phyloP scores from a whole-genome alignment of 2,113 vertebrate genomes.

The Sphaerodactylus townsendi region DNA sequence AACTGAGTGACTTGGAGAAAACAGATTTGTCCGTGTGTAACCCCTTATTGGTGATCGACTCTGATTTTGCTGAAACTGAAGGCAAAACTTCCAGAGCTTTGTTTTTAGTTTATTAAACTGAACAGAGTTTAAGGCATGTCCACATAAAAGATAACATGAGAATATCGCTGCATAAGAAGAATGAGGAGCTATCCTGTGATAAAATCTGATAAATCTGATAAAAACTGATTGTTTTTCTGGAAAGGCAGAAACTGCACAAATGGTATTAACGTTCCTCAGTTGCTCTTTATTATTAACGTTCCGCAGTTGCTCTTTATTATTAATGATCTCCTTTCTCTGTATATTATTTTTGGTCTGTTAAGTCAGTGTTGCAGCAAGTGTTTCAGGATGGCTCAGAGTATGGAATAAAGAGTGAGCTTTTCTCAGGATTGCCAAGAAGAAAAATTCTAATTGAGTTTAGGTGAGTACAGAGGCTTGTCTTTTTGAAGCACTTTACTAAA shows the following conservation, averaged over 20 bases:
- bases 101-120: neutral
- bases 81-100: neutral
- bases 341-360: constrained; percentile 29
- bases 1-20: no score
- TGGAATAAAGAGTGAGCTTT: constrained; percentile 88
- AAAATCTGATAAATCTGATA: constrained; percentile 13
- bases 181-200: neutral
- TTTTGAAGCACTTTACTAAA: constrained; percentile 3
- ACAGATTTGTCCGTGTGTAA: neutral
- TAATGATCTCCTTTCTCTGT: neutral
- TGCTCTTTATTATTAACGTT: neutral
- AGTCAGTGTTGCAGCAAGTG: constrained; percentile 88
- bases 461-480: constrained; percentile 63
- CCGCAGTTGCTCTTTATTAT: neutral
- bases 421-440: constrained; percentile 72
- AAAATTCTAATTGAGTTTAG: constrained; percentile 90
- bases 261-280: neutral
- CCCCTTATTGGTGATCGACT: neutral
- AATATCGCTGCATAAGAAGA: no score
- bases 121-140: no score
- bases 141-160: no score
- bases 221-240: neutral
- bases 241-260: neutral
- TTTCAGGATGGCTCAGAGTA: constrained; percentile 77
- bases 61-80: neutral